phyloP scores from a whole-genome alignment of 1,140 invertebrate species.

The Heliconius eleuchia region DNA sequence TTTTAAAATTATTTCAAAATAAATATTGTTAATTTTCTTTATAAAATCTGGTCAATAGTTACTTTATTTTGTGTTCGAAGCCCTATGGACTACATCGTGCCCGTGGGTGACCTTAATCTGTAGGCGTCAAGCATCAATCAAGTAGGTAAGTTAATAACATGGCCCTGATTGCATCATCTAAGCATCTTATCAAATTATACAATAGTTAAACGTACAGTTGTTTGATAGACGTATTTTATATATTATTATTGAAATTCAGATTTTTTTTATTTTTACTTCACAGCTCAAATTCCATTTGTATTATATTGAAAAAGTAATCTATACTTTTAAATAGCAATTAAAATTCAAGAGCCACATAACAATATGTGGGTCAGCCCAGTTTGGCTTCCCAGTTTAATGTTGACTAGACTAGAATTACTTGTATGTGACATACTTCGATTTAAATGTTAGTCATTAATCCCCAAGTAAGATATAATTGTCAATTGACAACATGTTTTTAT shows the following conservation, averaged over 20 bases:
- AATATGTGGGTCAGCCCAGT: slow-evolving; percentile 57
- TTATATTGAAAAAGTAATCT: neutral
- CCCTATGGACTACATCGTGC: neutral
- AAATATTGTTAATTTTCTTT: neutral
- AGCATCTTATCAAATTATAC: slow-evolving; percentile 4
- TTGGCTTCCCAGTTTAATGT: slow-evolving; percentile 42
- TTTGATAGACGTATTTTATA: neutral
- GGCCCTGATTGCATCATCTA: slow-evolving; percentile 21
- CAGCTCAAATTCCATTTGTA: neutral
- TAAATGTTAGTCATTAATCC: neutral
- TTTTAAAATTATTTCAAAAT: neutral
- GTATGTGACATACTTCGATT: slow-evolving; percentile 2
- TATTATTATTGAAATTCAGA: neutral
- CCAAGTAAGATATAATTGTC: neutral
- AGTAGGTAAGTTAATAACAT: slow-evolving; percentile 20
- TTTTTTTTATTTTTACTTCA: neutral
- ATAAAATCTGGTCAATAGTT: neutral
- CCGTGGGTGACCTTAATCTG: slow-evolving; percentile 21
- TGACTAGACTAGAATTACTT: slow-evolving; percentile 33
- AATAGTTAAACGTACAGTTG: neutral
- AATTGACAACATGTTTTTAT: neutral
- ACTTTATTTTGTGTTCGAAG: neutral
- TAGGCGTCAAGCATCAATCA: slow-evolving; percentile 23
- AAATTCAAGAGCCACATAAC: slow-evolving; percentile 58
- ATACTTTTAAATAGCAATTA: slow-evolving; percentile 48